Evolutionary conservation across 2,797 vertebrate genomes (phyloP).

Genomic region (Gouania willdenowi): DNA sequence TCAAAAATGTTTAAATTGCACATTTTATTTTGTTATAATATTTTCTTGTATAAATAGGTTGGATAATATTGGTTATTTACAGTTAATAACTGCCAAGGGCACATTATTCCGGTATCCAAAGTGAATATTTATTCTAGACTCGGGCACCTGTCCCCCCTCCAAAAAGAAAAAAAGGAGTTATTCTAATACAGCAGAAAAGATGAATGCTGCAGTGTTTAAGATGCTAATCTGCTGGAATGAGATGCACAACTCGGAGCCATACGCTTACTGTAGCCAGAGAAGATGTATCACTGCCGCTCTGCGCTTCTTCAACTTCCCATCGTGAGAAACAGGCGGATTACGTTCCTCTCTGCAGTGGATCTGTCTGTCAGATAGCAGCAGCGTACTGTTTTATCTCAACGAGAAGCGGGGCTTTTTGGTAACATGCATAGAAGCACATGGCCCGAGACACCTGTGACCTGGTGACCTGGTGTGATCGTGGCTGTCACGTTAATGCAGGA

Average conservation of each 20-base stretch:
- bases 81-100: neutral
- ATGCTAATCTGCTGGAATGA: constrained; percentile 67
- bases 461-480: constrained; percentile 49
- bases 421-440: constrained; percentile 39
- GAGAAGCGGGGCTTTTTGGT: constrained; percentile 22
- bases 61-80: neutral
- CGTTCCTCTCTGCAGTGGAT: constrained; percentile 25
- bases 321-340: constrained; percentile 28
- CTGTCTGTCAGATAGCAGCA: constrained; percentile 49
- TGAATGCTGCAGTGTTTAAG: constrained; percentile 61
- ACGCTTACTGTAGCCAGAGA: constrained; percentile 48
- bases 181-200: constrained; percentile 52
- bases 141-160: constrained; percentile 45
- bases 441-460: constrained; percentile 43
- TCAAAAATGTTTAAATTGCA: no score
- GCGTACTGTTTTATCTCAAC: constrained; percentile 55
- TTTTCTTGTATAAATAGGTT: neutral
- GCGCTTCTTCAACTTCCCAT: constrained; percentile 12
- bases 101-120: neutral
- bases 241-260: constrained; percentile 47
- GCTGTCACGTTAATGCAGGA: constrained; percentile 81
- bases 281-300: constrained; percentile 52
- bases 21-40: neutral
- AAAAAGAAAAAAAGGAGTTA: constrained; percentile 16
- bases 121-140: constrained; percentile 34